A percentile compares a stretch with the other conserved stretches of the same genome.
These are phyloP conservation scores for Xylophagus ater DNA, from an alignment of 2,888 invertebrate species.

Conservation along the genomic window DNA sequence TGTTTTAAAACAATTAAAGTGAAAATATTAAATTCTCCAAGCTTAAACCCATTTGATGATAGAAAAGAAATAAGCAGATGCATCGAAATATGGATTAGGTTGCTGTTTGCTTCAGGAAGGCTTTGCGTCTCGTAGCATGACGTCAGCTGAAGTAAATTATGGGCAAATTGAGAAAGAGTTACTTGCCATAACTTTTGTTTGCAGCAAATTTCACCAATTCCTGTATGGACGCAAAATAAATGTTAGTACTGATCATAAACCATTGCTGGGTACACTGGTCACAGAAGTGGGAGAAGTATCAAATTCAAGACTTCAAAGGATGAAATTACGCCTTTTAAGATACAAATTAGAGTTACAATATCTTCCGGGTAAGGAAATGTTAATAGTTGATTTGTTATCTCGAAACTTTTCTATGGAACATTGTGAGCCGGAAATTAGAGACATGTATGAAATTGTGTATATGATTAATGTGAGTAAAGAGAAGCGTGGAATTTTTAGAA, in stretches of 20 bases:
- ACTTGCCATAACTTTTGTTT: slow-evolving; percentile 9
- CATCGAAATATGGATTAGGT: slow-evolving; percentile 16
- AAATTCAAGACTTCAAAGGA: background rate
- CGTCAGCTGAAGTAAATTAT: slow-evolving; percentile 8
- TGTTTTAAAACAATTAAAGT: slow-evolving; percentile 12
- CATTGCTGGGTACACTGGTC: background rate
- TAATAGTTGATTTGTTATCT: slow-evolving; percentile 8
- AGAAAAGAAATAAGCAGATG: slow-evolving; percentile 13
- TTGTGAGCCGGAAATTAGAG: slow-evolving; percentile 2
- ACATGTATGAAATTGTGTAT: background rate
- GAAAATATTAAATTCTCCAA: slow-evolving; percentile 12
- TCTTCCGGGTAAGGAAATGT: slow-evolving; percentile 10
- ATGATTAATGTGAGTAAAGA: slow-evolving; percentile 4
- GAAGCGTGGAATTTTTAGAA: background rate
- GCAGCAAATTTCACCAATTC: slow-evolving; percentile 6
- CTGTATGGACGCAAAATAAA: background rate
- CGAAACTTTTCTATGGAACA: background rate
- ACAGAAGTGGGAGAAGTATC: background rate
- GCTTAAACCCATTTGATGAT: slow-evolving; percentile 12
- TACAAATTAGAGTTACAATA: background rate
- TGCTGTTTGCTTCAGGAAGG: slow-evolving; percentile 11
- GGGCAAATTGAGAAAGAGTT: slow-evolving; percentile 14
- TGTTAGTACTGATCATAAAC: background rate
- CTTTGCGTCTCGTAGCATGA: background rate
- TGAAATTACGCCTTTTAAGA: background rate